Evolutionary conservation across 2,888 invertebrate genomes (phyloP).

Genomic region (Melanotus villosus): DNA sequence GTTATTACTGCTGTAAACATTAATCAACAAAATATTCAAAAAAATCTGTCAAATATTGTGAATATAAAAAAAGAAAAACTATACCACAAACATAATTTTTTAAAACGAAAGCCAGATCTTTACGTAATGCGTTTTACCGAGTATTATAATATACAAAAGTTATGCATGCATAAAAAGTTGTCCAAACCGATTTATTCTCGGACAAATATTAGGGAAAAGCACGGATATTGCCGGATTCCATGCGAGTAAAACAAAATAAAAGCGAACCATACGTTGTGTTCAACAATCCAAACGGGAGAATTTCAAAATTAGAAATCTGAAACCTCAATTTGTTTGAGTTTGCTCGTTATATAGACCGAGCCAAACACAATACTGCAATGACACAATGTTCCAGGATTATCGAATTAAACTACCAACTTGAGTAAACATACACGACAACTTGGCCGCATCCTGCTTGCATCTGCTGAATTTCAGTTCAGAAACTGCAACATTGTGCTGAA

Average conservation of each 20-base stretch:
- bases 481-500: conserved; percentile 7
- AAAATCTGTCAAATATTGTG: too few species aligned
- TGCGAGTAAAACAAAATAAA: conserved; percentile 17
- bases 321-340: conserved; percentile 43
- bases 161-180: background rate
- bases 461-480: conserved; percentile 13
- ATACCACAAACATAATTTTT: too few species aligned
- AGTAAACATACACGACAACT: background rate
- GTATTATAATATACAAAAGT: background rate
- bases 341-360: conserved; percentile 31
- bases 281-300: conserved; percentile 28
- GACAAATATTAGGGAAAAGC: background rate
- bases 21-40: too few species aligned
- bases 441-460: conserved; percentile 22
- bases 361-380: conserved; percentile 37
- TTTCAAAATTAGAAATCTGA: conserved; percentile 42
- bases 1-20: too few species aligned
- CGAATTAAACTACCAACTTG: conserved; percentile 41
- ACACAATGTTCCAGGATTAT: conserved; percentile 40
- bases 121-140: too few species aligned
- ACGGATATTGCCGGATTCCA: background rate
- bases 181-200: conserved; percentile 2
- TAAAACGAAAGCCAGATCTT: too few species aligned
- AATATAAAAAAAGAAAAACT: too few species aligned
- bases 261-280: background rate